Percentiles rank a stretch among this genome's conserved stretches.
Conservation (phyloP, 2,888 invertebrate genomes). For the Nineta flava region DNA sequence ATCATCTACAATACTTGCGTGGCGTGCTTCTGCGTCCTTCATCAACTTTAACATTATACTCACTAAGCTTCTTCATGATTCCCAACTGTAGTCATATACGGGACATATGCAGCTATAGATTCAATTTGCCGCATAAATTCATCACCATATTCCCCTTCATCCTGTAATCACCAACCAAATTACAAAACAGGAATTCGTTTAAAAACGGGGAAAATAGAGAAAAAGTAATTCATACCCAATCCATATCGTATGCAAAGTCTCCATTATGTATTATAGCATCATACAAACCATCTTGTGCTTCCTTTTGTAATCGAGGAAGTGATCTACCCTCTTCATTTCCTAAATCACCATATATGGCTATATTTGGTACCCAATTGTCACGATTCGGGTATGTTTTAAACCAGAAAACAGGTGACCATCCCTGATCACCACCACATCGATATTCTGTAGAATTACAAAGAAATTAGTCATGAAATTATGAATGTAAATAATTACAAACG, state of each 20-base stretch:
- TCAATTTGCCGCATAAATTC: constrained; percentile 76
- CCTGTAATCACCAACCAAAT: no score
- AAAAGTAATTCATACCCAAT: constrained; percentile 25
- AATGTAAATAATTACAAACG: not conserved
- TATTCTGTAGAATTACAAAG: constrained; percentile 35
- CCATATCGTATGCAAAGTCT: constrained; percentile 81
- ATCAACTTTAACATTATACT: no score
- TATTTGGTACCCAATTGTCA: constrained; percentile 51
- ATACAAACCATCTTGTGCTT: constrained; percentile 53
- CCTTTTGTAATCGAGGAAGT: constrained; percentile 57
- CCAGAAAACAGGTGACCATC: constrained; percentile 59
- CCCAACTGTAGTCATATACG: constrained; percentile 72
- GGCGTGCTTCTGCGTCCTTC: no score
- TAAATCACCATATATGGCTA: constrained; percentile 79
- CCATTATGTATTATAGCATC: constrained; percentile 73
- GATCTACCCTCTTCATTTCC: constrained; percentile 69
- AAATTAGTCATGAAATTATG: not conserved
- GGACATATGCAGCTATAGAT: constrained; percentile 64
- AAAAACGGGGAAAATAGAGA: not conserved
- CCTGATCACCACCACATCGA: constrained; percentile 51
- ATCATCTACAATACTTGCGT: no score
- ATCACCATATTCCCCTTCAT: constrained; percentile 63
- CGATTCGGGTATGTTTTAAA: constrained; percentile 49
- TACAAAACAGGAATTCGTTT: not conserved
- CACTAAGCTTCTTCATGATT: constrained; percentile 68